Evolutionary conservation across 1,140 invertebrate species (phyloP).

Genomic region (Tribolium madens): DNA sequence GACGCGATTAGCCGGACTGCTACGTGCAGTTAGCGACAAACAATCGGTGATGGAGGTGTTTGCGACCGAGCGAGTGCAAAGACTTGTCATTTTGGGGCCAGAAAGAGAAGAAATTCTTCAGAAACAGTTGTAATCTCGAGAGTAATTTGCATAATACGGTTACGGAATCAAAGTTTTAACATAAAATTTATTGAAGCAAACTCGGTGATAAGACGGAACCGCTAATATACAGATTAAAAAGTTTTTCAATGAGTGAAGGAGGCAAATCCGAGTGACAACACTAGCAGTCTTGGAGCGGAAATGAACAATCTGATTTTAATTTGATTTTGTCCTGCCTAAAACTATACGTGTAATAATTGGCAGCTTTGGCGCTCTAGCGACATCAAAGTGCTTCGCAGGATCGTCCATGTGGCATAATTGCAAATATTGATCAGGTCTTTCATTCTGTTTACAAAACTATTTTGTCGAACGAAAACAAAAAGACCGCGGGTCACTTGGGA

Average conservation of each 20-base stretch:
- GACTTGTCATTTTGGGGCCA: too few species aligned
- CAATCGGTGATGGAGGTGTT: too few species aligned
- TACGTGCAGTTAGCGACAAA: too few species aligned
- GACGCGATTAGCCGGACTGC: background rate
- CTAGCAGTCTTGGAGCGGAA: conserved; percentile 6
- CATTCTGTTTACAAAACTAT: conserved; percentile 18
- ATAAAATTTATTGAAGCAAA: conserved; percentile 20
- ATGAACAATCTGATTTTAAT: conserved; percentile 18
- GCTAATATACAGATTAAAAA: conserved; percentile 29
- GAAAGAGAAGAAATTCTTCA: background rate
- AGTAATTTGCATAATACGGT: conserved; percentile 36
- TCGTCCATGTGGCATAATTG: conserved; percentile 21
- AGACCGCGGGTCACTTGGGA: background rate
- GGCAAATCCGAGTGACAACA: background rate
- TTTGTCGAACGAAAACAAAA: conserved; percentile 1
- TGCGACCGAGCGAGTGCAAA: too few species aligned
- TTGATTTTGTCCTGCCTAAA: conserved; percentile 9
- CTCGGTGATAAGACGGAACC: conserved; percentile 4
- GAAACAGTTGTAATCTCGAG: conserved; percentile 14
- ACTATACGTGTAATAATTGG: conserved; percentile 25
- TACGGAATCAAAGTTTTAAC: conserved; percentile 31
- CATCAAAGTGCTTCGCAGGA: conserved; percentile 34
- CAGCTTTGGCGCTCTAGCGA: conserved; percentile 30
- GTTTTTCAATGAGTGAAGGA: conserved; percentile 6
- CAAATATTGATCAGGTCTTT: conserved; percentile 17